Evolutionary conservation across 2,888 invertebrate genomes (phyloP), one percentile per base, ranked within the genome.

Genomic region (Liopterus haemorrhoidalis): DNA sequence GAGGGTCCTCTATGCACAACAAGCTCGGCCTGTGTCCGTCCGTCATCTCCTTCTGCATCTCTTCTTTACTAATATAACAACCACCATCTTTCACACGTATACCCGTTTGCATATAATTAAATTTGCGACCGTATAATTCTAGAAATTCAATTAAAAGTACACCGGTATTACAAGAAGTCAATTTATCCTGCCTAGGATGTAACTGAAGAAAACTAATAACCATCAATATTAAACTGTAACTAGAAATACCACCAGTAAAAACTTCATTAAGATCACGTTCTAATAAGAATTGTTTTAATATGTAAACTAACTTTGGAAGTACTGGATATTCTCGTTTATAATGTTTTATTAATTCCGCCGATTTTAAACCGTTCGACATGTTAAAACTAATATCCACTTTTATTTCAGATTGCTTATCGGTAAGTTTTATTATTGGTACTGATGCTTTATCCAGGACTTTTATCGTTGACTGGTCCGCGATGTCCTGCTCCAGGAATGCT

Each of bases 361-460:
- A 95, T 72, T 90, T 87, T 31, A 97, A 92, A 48, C 96, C 96
- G 70, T 93, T 95, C 68, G 84, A 88, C 88, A 96, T 96, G 72
- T 99, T 99, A 75, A 99, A 99, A 61, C 96, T 95, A 67, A 99
- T 97, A 73, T 99, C 99, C 61, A 93, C 94, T 75, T 90, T 90
- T 48, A 99, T 87, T 56, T 89, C 87, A 12, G 77, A 77, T 64
- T 81, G 79, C 51, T 78, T 78, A 67, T 97, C 95, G 20, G 90
- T 93, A 69, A 97, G 78, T 75, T 99, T 99, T 54, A 99, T 91
- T 61, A 99, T 97, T 59, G 99, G 99, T 58, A 99, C 96, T 41
- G 94, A 92, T 48, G 97, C 97, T 72, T 93, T 95, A 72, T 96
- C 95, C 57, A 97, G 77, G 59, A 97, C 95, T 75, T 94, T 93